Conservation (phyloP, 1,140 invertebrate genomes). For the Apolygus lucorum region DNA sequence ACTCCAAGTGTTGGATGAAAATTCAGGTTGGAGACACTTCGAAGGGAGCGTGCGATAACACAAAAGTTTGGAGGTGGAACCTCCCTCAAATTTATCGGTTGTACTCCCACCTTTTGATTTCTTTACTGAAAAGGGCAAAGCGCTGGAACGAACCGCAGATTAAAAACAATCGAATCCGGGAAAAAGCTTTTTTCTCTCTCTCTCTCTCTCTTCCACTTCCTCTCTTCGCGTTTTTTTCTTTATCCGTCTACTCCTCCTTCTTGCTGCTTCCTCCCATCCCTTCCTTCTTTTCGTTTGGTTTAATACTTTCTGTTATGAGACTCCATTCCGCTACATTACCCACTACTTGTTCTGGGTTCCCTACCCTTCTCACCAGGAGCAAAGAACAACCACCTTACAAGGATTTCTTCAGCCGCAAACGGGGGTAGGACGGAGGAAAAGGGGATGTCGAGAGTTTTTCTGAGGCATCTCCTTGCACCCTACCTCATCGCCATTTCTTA, state of each 20-base stretch:
- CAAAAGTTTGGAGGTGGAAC: too few species aligned
- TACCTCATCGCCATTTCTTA: too few species aligned
- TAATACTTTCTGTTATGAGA: conserved; percentile 25
- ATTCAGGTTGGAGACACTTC: too few species aligned
- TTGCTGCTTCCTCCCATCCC: conserved; percentile 8
- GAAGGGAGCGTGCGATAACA: too few species aligned
- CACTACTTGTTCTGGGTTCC: conserved; percentile 12
- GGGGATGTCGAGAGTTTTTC: not conserved
- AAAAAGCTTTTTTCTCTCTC: conserved; percentile 1
- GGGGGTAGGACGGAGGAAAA: not conserved
- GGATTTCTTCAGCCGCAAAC: conserved; percentile 17
- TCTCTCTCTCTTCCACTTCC: not conserved
- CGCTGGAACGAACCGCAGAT: conserved; percentile 22
- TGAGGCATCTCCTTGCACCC: not conserved
- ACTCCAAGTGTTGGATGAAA: too few species aligned
- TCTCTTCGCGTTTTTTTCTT: conserved; percentile 8
- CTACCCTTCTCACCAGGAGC: not conserved
- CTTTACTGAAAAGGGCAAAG: too few species aligned
- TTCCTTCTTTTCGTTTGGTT: conserved; percentile 13
- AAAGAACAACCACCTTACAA: conserved; percentile 21
- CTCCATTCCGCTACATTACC: conserved; percentile 30
- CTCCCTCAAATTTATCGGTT: too few species aligned
- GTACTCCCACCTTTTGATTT: too few species aligned
- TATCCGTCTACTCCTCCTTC: not conserved
- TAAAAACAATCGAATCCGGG: conserved; percentile 24